Percentiles rank a stretch among this genome's conserved stretches.
Conservation (phyloP, 2,888 invertebrate species). For the Lycocerus yunnanus region DNA sequence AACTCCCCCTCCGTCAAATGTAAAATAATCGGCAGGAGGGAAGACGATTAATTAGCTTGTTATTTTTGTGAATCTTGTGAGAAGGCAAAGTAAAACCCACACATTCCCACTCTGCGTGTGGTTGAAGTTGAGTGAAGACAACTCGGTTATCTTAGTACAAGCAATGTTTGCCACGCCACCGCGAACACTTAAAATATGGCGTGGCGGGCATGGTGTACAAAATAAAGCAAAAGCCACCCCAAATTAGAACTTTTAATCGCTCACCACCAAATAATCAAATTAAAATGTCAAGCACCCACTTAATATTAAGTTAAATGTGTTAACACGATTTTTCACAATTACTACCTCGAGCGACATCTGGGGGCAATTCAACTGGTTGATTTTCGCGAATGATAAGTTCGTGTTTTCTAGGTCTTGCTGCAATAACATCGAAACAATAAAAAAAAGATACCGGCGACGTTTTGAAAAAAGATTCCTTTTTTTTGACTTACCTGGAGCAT, state of each 20-base stretch:
- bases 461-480: background rate
- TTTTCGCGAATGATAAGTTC: constrained; percentile 92
- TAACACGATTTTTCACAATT: background rate
- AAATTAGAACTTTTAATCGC: background rate
- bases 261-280: background rate
- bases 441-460: background rate
- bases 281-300: background rate
- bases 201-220: background rate
- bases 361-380: constrained; percentile 86
- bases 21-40: too few species aligned
- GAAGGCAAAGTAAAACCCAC: too few species aligned
- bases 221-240: background rate
- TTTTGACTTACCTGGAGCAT: constrained; percentile 63
- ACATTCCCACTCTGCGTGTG: too few species aligned
- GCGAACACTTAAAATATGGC: background rate
- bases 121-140: too few species aligned
- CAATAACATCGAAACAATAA: constrained; percentile 35
- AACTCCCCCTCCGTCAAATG: too few species aligned
- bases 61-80: too few species aligned
- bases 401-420: constrained; percentile 74
- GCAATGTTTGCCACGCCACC: background rate
- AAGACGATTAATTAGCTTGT: too few species aligned
- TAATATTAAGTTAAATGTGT: background rate
- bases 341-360: constrained; percentile 88
- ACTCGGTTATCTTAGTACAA: background rate